phyloP scores from a whole-genome alignment of 2,113 vertebrate species.

The Neogobius melanostomus region DNA sequence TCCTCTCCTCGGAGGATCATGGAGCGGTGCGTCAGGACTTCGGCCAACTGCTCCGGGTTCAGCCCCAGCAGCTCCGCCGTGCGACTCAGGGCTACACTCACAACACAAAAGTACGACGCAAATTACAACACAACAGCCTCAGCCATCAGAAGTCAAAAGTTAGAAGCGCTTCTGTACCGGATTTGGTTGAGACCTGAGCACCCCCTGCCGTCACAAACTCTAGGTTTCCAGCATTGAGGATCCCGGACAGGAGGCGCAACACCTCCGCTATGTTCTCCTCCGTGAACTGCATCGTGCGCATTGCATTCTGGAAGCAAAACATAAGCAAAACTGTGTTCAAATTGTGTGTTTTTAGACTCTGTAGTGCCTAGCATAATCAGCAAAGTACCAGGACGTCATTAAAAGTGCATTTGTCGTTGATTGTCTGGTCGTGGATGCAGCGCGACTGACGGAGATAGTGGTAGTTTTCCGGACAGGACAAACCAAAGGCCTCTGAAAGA shows the following conservation, averaged over 20 bases:
- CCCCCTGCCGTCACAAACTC: slow-evolving; percentile 96
- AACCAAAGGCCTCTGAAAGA: slow-evolving; percentile 85
- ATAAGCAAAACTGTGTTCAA: not conserved
- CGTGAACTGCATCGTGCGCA: slow-evolving; percentile 93
- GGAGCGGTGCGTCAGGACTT: slow-evolving; percentile 91
- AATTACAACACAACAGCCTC: not conserved
- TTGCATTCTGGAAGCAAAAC: slow-evolving; percentile 78
- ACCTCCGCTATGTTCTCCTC: slow-evolving; percentile 87
- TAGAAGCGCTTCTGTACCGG: slow-evolving; percentile 73
- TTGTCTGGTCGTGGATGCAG: slow-evolving; percentile 82
- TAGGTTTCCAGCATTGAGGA: slow-evolving; percentile 91
- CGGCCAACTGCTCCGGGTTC: slow-evolving; percentile 87
- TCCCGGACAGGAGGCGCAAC: slow-evolving; percentile 87
- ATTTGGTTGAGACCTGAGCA: slow-evolving; percentile 91
- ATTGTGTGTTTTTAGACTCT: not conserved
- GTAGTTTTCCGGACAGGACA: slow-evolving; percentile 85
- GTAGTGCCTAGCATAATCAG: not conserved
- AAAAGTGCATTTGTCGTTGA: slow-evolving; percentile 86
- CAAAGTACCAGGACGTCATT: slow-evolving; percentile 86
- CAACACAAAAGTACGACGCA: not conserved
- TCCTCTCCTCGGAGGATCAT: slow-evolving; percentile 98
- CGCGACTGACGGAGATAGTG: slow-evolving; percentile 93
- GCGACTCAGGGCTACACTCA: slow-evolving; percentile 81
- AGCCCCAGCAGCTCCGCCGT: slow-evolving; percentile 90
- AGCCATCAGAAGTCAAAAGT: not conserved